Base-by-base conservation (phyloP, 2,113 vertebrate species). In the Varanus salvator region DNA sequence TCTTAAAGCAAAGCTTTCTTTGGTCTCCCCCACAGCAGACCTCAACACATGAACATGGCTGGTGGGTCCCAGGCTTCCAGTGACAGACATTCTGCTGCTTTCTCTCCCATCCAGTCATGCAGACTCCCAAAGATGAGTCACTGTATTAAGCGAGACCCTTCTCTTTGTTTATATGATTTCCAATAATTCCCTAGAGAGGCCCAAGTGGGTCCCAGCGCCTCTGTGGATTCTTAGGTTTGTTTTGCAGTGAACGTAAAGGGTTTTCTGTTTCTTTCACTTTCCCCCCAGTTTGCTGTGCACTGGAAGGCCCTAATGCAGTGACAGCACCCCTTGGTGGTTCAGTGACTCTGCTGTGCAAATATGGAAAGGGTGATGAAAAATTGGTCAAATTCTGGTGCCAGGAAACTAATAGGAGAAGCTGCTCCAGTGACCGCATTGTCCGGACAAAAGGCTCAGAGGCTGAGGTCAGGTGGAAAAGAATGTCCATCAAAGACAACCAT, bases 401-500 rank as follows among this genome's bases (percentile, higher is more conserved):
- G 60, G 78, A 48, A 81, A 60, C 21, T 71, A 0, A 1, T 2
- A 8, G 1, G 31, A 48, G 4, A 25, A 1, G 60, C 57, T 90
- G 68, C 44, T 88, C 57, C n/a, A 44, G 14, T 27, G 7, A 44
- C 50, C 60, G 1, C 8, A 1, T 29, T 8, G 14, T 78, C 7
- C 31, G 29, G 31, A 77, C 75, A 57, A 34, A 5, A 8, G 68
- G 60, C 14, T 34, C 64, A 1, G 31, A 75, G 83, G 48, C 9
- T 0, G 66, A 80, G 52, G 64, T 27, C 44, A 80, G 1, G 38
- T 11, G 4, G 15, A 54, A n/a, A 4, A 7, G 11, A 44, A 19
- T 76, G 27, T 86, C 85, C 78, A 92, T 88, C 71, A 71, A n/a
- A 48, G 89, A 92, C 38, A 29, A 54, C 29, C 82, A 15, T 27